These are phyloP conservation scores for Empis stercorea DNA, from an alignment of 2,888 invertebrate species.

Conservation along the genomic window DNA sequence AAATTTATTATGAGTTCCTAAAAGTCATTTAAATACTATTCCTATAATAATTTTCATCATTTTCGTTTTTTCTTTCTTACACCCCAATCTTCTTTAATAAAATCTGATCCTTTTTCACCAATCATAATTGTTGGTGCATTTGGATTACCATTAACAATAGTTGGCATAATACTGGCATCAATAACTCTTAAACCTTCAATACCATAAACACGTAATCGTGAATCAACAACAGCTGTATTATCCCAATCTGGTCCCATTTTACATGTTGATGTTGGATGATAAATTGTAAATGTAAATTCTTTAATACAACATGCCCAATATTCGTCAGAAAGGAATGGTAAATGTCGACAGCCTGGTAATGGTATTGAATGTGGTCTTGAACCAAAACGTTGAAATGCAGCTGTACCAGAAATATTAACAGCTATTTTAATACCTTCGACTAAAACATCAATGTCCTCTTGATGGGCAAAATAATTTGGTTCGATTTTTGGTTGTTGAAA, in stretches of 20 bases:
- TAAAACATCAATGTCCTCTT: conserved; percentile 63
- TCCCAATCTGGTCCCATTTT: conserved; percentile 76
- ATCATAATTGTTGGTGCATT: conserved; percentile 86
- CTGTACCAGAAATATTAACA: conserved; percentile 62
- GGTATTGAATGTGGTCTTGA: conserved; percentile 67
- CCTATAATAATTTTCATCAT: too few species aligned
- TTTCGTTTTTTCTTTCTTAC: conserved; percentile 8
- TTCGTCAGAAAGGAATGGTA: conserved; percentile 59
- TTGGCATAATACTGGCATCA: conserved; percentile 82
- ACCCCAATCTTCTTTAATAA: conserved; percentile 80
- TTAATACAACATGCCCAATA: conserved; percentile 79
- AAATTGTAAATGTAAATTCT: conserved; percentile 71
- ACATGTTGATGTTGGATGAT: conserved; percentile 73
- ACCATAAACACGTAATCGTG: conserved; percentile 63
- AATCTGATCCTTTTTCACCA: conserved; percentile 76
- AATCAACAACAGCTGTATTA: conserved; percentile 65
- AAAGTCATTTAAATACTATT: too few species aligned
- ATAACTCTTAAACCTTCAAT: conserved; percentile 63
- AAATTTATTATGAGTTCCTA: too few species aligned
- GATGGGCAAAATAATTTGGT: conserved; percentile 84
- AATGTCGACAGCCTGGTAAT: conserved; percentile 68
- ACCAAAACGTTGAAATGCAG: conserved; percentile 68
- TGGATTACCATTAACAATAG: conserved; percentile 78
- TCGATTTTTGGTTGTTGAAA: conserved; percentile 71
- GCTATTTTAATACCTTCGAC: conserved; percentile 78